phyloP scores from a whole-genome alignment of 2,113 vertebrate species.

The Anguilla rostrata region DNA sequence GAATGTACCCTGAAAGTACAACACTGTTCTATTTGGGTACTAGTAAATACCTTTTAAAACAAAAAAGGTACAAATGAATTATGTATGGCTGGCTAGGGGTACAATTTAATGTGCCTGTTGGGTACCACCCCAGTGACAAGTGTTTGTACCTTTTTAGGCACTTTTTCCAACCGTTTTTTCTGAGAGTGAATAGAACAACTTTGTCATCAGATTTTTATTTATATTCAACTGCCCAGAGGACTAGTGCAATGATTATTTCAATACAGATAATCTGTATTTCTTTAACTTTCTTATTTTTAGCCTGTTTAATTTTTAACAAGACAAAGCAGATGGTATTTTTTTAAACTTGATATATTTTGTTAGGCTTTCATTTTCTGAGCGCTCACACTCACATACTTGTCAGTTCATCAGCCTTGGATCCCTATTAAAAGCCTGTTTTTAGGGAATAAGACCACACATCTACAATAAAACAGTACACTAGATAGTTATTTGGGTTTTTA shows the following conservation, averaged over 20 bases:
- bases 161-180: too few species aligned
- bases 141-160: too few species aligned
- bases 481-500: constrained; percentile 19
- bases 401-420: constrained; percentile 32
- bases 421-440: constrained; percentile 26
- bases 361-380: constrained; percentile 44
- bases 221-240: constrained; percentile 69
- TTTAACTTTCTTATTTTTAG: constrained; percentile 45
- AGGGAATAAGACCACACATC: constrained; percentile 24
- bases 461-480: neutral
- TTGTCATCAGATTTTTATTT: constrained; percentile 54
- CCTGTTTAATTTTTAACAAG: constrained; percentile 60
- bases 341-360: constrained; percentile 54
- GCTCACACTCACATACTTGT: constrained; percentile 8
- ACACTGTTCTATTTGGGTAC: too few species aligned
- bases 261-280: constrained; percentile 69
- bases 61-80: too few species aligned
- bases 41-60: too few species aligned
- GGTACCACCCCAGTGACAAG: too few species aligned
- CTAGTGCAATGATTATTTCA: constrained; percentile 74
- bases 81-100: too few species aligned
- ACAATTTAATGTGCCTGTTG: constrained; percentile 42
- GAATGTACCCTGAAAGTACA: too few species aligned
- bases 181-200: too few species aligned
- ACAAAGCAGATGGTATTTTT: constrained; percentile 71